Evolutionary conservation across 2,113 vertebrate species (phyloP).

Genomic region (Nothobranchius kuhntae): DNA sequence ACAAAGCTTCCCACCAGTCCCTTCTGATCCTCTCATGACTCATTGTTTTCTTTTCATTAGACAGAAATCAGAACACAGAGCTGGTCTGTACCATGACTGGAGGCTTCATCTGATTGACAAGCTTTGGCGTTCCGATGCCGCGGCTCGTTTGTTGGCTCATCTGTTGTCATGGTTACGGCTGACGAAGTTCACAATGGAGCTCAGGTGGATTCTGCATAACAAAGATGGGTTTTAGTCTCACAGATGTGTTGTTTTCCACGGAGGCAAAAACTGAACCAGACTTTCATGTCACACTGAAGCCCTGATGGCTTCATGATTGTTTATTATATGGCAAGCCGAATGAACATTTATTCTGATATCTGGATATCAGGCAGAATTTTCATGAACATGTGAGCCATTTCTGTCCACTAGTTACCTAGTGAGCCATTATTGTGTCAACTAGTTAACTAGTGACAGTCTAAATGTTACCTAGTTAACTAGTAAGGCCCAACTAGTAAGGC

Average conservation of each 20-base stretch:
- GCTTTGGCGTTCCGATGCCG: slow-evolving; percentile 40
- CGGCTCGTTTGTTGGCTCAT: slow-evolving; percentile 30
- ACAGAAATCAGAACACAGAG: not conserved
- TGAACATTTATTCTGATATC: too few relatives aligned
- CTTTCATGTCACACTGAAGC: too few relatives aligned
- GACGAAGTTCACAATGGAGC: not conserved
- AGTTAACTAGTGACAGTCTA: too few relatives aligned
- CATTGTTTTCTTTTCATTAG: not conserved
- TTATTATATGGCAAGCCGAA: not conserved
- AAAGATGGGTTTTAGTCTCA: slow-evolving; percentile 11
- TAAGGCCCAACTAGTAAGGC: too few relatives aligned
- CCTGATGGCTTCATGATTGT: too few relatives aligned
- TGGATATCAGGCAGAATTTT: too few relatives aligned
- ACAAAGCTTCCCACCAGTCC: not conserved
- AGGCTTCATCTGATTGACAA: slow-evolving; percentile 28
- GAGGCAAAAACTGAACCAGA: not conserved
- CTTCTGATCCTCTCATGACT: not conserved
- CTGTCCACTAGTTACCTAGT: too few relatives aligned
- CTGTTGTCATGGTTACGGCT: slow-evolving; percentile 62
- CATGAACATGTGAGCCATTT: too few relatives aligned
- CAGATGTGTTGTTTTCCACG: not conserved
- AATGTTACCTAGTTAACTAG: too few relatives aligned
- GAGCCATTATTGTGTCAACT: too few relatives aligned
- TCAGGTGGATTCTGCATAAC: slow-evolving; percentile 8
- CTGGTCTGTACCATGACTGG: slow-evolving; percentile 33